Evolutionary conservation across 1,140 invertebrate genomes (phyloP), one percentile per base, ranked within the genome.

Genomic region (Kradibia gibbosae): DNA sequence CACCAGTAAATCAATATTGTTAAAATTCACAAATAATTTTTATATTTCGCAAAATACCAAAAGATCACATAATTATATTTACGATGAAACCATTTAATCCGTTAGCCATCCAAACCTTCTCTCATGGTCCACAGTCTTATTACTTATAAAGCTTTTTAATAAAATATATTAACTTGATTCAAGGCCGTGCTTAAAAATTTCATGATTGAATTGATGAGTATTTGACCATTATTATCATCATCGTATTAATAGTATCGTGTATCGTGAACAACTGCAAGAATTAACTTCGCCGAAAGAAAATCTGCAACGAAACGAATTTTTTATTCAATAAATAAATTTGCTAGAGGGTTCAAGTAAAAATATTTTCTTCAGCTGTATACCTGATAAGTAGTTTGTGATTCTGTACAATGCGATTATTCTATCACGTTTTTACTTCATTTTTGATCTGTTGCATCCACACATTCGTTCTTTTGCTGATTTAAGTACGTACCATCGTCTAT

Each of bases 401-500:
- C 20, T 20, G 22, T 53, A 53, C 15, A 53, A 53, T 20, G 50
- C 15, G 22, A 53, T 20, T 53, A 17, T 53, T 17, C 5, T 20
- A 53, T 17, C 22, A 53, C 13, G 22, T 20, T 20, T 53, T 11
- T 53, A 17, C 10, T 17, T 53, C 22, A 53, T 22, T 53, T 11
- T 53, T 20, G 15, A 57, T 80, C 67, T 31, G 25, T 34, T 45
- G 57, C 70, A 55, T 81, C 72, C 36, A 36, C 17, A 34, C 28
- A 36, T 15, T 39, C 42, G 39, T 1, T 22, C 10, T 39, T 20
- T 62, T 31, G 10, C 34, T 48, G 34, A 39, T 50, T 80, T 22
- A 65, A 10, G 39, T 25, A 5, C 13, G 74, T 50, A 28, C 93
- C 93, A n/a, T 76, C 45, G 84, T 94, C 93, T 0, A 92, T 81